phyloP scores from a whole-genome alignment of 2,113 vertebrate genomes.

The Chunga burmeisteri region DNA sequence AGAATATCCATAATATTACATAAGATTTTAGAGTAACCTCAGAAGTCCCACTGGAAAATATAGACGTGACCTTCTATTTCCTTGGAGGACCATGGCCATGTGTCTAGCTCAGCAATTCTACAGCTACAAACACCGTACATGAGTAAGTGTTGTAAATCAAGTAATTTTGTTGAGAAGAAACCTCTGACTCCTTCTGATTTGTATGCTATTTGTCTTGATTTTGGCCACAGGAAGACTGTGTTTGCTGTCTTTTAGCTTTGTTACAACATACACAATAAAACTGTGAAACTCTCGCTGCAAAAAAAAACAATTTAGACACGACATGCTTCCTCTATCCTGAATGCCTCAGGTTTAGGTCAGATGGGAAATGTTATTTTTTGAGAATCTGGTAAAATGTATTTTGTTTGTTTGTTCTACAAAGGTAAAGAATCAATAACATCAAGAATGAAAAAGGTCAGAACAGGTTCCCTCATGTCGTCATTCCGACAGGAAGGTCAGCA shows the following conservation, averaged over 20 bases:
- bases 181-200: background rate
- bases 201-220: background rate
- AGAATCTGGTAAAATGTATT: background rate
- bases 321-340: background rate
- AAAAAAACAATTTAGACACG: background rate
- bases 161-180: background rate
- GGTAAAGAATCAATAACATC: slow-evolving; percentile 13
- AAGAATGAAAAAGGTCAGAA: slow-evolving; percentile 11
- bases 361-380: slow-evolving; percentile 3
- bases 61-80: background rate
- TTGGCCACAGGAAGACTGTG: background rate
- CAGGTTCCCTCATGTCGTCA: background rate
- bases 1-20: background rate
- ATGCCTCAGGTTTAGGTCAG: background rate
- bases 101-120: background rate
- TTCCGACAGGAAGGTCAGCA: background rate
- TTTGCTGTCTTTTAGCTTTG: background rate
- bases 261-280: background rate
- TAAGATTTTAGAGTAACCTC: background rate
- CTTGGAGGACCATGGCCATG: background rate
- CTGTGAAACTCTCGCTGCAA: background rate
- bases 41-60: background rate
- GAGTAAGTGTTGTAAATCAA: background rate
- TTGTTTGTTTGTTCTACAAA: slow-evolving; percentile 20
- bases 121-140: background rate